Evolutionary conservation across 2,113 vertebrate species (phyloP).

Genomic region (Romanogobio albipinnatus): DNA sequence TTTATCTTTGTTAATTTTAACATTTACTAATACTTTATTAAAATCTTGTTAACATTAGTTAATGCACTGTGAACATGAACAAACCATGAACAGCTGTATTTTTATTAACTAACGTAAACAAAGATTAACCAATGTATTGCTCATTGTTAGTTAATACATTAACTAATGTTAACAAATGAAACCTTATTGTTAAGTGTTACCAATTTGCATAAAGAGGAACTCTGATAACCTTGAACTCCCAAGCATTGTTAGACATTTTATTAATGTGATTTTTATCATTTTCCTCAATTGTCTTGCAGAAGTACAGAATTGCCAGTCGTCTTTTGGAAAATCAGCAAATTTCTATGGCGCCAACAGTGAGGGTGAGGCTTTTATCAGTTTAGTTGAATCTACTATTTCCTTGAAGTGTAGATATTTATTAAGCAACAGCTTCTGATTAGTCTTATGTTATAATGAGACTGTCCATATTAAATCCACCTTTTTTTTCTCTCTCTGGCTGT

Average conservation of each 20-base stretch:
- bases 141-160: too few species aligned
- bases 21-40: too few species aligned
- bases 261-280: not conserved
- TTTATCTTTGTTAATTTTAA: too few species aligned
- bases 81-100: too few species aligned
- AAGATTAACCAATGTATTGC: too few species aligned
- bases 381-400: not conserved
- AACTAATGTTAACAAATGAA: too few species aligned
- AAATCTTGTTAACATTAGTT: too few species aligned
- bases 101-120: too few species aligned
- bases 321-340: conserved; percentile 79
- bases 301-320: conserved; percentile 90
- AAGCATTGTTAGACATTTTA: not conserved
- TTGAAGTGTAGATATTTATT: not conserved
- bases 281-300: conserved; percentile 73
- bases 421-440: not conserved
- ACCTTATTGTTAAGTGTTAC: too few species aligned
- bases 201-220: too few species aligned
- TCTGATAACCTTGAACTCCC: not conserved
- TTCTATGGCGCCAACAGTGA: conserved; percentile 82
- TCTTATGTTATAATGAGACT: not conserved
- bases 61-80: too few species aligned
- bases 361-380: conserved; percentile 70
- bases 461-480: not conserved
- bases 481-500: not conserved